Evolutionary conservation across 2,888 invertebrate species (phyloP).

Genomic region (Acanthoscelides obtectus): DNA sequence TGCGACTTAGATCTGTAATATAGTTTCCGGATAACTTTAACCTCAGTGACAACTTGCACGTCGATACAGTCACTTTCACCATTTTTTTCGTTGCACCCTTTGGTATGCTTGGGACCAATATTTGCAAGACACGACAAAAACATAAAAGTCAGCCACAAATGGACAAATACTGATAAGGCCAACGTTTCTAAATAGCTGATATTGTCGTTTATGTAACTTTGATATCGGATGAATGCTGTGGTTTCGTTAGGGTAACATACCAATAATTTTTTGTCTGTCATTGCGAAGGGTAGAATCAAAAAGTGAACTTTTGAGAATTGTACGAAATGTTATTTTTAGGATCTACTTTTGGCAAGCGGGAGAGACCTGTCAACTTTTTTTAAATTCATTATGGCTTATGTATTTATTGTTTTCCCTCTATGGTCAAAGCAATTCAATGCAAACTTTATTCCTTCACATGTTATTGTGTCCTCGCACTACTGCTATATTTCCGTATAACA

Average conservation of each 20-base stretch:
- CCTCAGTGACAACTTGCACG: constrained; percentile 2
- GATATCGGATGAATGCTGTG: constrained; percentile 6
- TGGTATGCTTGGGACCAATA: constrained; percentile 1
- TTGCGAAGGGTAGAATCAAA: not conserved
- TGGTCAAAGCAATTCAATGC: too few relatives aligned
- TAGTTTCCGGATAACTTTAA: constrained; percentile 5
- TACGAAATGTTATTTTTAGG: constrained; percentile 27
- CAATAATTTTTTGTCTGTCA: not conserved
- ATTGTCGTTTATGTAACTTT: not conserved
- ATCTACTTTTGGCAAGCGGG: constrained; percentile 24
- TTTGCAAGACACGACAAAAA: constrained; percentile 9
- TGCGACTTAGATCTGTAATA: constrained; percentile 16
- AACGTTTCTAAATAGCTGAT: constrained; percentile 8
- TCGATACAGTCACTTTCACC: constrained; percentile 2
- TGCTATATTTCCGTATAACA: too few relatives aligned
- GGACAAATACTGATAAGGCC: constrained; percentile 9
- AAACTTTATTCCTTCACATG: too few relatives aligned
- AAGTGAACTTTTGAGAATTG: not conserved
- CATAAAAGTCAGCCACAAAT: constrained; percentile 7
- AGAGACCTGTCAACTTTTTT: too few relatives aligned
- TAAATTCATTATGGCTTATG: not conserved
- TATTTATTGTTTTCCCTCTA: too few relatives aligned
- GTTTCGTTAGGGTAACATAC: constrained; percentile 19
- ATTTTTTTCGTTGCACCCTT: constrained; percentile 3
- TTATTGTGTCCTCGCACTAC: too few relatives aligned